A percentile compares a stretch with the other conserved stretches of the same genome.
Conservation (phyloP, 2,888 invertebrate species). For the Lasioglossum calceatum region DNA sequence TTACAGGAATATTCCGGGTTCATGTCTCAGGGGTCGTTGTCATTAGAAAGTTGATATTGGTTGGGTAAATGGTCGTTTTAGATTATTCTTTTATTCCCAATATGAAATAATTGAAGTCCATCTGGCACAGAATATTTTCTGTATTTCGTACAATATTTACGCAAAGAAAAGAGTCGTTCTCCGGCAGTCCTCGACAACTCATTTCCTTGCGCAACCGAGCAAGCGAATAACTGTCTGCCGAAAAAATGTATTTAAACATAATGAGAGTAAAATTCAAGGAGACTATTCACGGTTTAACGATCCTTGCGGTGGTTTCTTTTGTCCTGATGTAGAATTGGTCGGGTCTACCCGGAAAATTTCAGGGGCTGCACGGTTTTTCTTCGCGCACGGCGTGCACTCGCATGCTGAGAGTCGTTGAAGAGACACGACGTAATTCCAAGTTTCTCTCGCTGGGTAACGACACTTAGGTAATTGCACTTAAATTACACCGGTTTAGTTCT, state of each 20-base stretch:
- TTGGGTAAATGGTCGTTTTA: background rate
- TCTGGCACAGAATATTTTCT: background rate
- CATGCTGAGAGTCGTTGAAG: slow-evolving; percentile 37
- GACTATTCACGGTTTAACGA: background rate
- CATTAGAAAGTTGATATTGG: background rate
- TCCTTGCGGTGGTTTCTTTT: background rate
- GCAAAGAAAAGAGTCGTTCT: background rate
- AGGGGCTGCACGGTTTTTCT: background rate
- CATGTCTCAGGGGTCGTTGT: background rate
- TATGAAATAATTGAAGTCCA: background rate
- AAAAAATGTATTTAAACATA: background rate
- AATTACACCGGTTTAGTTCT: slow-evolving; percentile 64
- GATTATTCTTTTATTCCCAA: too few species aligned
- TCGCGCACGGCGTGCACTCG: slow-evolving; percentile 2
- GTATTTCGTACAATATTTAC: background rate
- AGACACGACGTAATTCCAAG: slow-evolving; percentile 57
- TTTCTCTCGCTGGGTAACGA: slow-evolving; percentile 57
- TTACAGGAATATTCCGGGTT: background rate
- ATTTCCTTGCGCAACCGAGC: background rate
- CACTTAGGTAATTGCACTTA: slow-evolving; percentile 66
- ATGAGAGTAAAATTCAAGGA: background rate
- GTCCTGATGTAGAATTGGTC: background rate
- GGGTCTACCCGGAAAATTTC: slow-evolving; percentile 2
- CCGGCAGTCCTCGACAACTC: background rate
- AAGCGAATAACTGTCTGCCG: background rate